Conservation (phyloP, 2,888 invertebrate genomes). For the Euspilapteryx auroguttella region DNA sequence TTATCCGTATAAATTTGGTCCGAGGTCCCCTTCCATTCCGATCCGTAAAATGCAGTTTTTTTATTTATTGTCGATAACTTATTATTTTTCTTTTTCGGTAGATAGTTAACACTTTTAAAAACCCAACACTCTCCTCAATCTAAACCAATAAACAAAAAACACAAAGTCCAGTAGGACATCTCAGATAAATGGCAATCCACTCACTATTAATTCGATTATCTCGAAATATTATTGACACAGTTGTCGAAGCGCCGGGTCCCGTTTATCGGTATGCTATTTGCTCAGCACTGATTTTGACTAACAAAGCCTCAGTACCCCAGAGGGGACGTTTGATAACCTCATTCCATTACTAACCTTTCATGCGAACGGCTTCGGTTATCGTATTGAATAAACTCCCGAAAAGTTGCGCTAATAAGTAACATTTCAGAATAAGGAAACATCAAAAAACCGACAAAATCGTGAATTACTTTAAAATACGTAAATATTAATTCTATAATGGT, state of each 20-base stretch:
- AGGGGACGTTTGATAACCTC: slow-evolving; percentile 28
- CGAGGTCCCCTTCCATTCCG: too few species aligned
- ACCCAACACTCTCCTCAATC: neutral
- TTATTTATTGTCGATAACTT: too few species aligned
- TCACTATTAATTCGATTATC: slow-evolving; percentile 49
- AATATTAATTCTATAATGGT: too few species aligned
- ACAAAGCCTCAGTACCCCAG: slow-evolving; percentile 26
- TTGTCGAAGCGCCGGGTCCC: slow-evolving; percentile 14
- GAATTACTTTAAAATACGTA: too few species aligned
- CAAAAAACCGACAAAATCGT: too few species aligned
- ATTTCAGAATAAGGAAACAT: too few species aligned
- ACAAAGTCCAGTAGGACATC: slow-evolving; percentile 25
- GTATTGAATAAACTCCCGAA: neutral
- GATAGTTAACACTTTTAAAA: too few species aligned
- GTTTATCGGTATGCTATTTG: slow-evolving; percentile 32
- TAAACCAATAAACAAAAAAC: slow-evolving; percentile 25
- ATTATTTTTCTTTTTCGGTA: too few species aligned
- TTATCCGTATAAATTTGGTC: neutral
- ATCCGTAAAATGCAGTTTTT: too few species aligned
- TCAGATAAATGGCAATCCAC: slow-evolving; percentile 49
- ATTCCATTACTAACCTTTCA: slow-evolving; percentile 13
- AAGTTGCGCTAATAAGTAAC: too few species aligned
- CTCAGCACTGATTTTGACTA: slow-evolving; percentile 32
- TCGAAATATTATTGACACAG: slow-evolving; percentile 44
- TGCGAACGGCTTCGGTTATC: neutral